Evolutionary conservation across 2,888 invertebrate genomes (phyloP).

Genomic region (Pseudococcus jackbeardsleyi): DNA sequence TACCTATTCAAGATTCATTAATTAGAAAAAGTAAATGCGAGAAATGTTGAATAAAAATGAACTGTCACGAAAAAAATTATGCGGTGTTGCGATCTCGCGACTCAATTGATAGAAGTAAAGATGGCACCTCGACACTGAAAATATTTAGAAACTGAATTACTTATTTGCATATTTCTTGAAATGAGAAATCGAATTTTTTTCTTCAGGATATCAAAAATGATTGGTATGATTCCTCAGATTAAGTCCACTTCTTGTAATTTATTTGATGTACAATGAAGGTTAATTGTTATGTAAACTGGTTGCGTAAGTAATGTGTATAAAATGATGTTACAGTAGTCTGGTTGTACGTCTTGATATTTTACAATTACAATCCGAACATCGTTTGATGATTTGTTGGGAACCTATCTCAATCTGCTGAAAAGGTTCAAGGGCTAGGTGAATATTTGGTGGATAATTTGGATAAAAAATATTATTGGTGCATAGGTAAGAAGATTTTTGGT

Average conservation of each 20-base stretch:
- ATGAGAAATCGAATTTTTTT: too few species aligned
- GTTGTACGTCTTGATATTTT: not conserved
- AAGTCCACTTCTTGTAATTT: not conserved
- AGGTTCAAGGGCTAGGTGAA: too few species aligned
- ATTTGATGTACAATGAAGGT: not conserved
- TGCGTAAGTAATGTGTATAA: not conserved
- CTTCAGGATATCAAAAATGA: not conserved
- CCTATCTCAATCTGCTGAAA: too few species aligned
- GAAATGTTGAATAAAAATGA: not conserved
- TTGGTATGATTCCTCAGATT: not conserved
- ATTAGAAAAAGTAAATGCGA: slow-evolving; percentile 20
- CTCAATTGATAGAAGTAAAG: not conserved
- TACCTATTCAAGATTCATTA: not conserved
- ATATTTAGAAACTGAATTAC: too few species aligned
- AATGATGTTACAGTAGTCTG: not conserved
- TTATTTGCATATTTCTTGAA: too few species aligned
- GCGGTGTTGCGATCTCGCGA: not conserved
- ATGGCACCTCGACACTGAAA: too few species aligned
- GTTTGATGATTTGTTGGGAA: too few species aligned
- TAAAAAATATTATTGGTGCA: too few species aligned
- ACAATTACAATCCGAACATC: too few species aligned
- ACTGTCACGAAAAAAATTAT: not conserved
- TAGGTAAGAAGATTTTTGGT: too few species aligned
- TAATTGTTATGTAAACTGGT: slow-evolving; percentile 16
- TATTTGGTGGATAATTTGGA: too few species aligned